These are phyloP conservation scores for Oncopodura yosiiana DNA, from an alignment of 1,140 invertebrate genomes.

Conservation along the genomic window DNA sequence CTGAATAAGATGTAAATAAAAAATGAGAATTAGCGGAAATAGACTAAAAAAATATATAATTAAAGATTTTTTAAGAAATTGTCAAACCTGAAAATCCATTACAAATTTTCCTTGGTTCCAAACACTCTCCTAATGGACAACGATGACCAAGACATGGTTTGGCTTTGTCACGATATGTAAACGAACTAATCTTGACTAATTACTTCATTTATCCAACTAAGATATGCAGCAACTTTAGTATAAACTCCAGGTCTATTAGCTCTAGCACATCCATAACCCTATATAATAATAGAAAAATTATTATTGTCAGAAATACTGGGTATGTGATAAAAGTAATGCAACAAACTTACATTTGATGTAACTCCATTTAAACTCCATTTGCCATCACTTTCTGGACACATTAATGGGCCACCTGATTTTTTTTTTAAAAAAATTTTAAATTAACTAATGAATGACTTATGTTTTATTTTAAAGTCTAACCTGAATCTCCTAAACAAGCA, in stretches of 20 bases:
- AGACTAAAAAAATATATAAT: too few species aligned
- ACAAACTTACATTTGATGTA: conserved; percentile 78
- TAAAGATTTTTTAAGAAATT: background rate
- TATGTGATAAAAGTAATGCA: too few species aligned
- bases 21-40: too few species aligned
- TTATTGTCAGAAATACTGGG: too few species aligned
- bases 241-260: conserved; percentile 76
- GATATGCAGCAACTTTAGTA: conserved; percentile 69
- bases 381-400: conserved; percentile 44
- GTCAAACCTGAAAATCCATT: conserved; percentile 64
- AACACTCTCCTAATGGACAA: conserved; percentile 63
- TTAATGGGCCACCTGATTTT: conserved; percentile 24
- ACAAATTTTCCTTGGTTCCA: conserved; percentile 57
- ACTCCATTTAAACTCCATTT: conserved; percentile 58
- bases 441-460: conserved; percentile 64
- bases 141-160: conserved; percentile 53
- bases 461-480: too few species aligned
- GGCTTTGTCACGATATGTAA: conserved; percentile 19
- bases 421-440: too few species aligned
- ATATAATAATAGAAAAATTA: too few species aligned
- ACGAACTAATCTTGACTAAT: conserved; percentile 33
- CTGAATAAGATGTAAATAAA: too few species aligned
- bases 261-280: conserved; percentile 73
- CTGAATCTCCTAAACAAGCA: conserved; percentile 80
- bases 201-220: conserved; percentile 59